Base-by-base conservation (phyloP, 2,113 vertebrate genomes). In the Odontesthes bonariensis region DNA sequence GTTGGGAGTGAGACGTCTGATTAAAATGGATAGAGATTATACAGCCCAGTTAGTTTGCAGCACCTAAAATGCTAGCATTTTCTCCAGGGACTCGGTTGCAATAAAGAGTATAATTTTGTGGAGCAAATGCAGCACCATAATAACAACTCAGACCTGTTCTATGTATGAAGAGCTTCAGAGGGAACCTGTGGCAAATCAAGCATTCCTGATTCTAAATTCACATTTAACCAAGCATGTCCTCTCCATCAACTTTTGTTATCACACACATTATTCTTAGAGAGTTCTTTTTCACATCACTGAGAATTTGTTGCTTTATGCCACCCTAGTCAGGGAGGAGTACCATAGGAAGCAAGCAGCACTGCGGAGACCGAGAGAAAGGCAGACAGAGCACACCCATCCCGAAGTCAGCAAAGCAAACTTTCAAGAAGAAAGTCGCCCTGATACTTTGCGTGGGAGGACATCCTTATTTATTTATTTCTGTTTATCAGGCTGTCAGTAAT, bases 401-500 rank as follows among this genome's bases (percentile, higher is more conserved):
- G 86, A 93, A 85, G 84, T 86, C 81, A 93, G 92, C 89, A 93
- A 86, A 92, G 92, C 82, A 88, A 93, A 94, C 91, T 92, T 93
- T 92, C 89, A 90, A 90, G 88, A 92, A 92, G 90, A 92, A 93
- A 89, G 90, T 90, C 73, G 60, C 82, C 84, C 79, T 89, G 89
- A 86, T 90, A 86, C 83, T 86, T 84, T 42, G 88, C 86, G 93
- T 94, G 91, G 94, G 94, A 93, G 92, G 90, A 86, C 80, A 73
- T 82, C 53, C 74, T 79, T 88, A 91, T 89, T 92, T 93, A 91
- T 94, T 93, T 93, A 92, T 92, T 86, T 92, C 87, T 92, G 90
- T 93, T 92, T 92, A 91, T 91, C 89, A 82, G 83, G 79, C 86
- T 92, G 92, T 90, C 90, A 85, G 92, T 93, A 90, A 92, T 93